A percentile compares a stretch with the other conserved stretches of the same genome.
Evolutionary conservation across 2,113 vertebrate genomes (phyloP).

Genomic region (Mus pahari): DNA sequence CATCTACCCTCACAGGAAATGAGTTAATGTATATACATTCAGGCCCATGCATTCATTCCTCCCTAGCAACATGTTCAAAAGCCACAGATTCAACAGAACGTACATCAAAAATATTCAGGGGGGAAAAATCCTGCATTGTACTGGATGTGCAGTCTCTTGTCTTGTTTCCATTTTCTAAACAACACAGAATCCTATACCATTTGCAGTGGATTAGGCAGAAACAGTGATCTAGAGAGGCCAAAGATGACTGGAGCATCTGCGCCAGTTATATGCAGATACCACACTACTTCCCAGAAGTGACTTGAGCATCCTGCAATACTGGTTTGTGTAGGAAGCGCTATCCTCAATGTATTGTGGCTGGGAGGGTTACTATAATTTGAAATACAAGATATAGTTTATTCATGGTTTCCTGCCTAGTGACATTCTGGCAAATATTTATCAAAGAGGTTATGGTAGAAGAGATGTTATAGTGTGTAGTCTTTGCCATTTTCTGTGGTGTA

Average conservation of each 20-base stretch:
- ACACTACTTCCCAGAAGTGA: neutral
- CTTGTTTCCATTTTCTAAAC: neutral
- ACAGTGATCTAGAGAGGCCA: neutral
- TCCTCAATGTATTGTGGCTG: neutral
- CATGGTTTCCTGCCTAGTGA: neutral
- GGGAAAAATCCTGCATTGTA: neutral
- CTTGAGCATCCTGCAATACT: neutral
- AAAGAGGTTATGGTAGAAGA: neutral
- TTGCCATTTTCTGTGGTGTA: constrained; percentile 40
- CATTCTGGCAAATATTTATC: neutral
- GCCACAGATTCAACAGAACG: neutral
- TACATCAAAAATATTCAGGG: neutral
- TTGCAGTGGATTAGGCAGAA: neutral
- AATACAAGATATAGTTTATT: neutral
- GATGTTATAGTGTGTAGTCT: neutral
- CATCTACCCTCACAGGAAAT: neutral
- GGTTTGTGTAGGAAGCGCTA: neutral
- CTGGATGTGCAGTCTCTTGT: neutral
- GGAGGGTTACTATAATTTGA: neutral
- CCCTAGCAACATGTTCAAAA: neutral
- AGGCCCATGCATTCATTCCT: neutral
- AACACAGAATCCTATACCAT: neutral
- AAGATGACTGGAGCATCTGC: neutral
- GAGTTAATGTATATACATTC: neutral
- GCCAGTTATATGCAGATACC: neutral